These are phyloP conservation scores for Tetrapedia diversipes DNA, from an alignment of 2,888 invertebrate species.

Conservation along the genomic window DNA sequence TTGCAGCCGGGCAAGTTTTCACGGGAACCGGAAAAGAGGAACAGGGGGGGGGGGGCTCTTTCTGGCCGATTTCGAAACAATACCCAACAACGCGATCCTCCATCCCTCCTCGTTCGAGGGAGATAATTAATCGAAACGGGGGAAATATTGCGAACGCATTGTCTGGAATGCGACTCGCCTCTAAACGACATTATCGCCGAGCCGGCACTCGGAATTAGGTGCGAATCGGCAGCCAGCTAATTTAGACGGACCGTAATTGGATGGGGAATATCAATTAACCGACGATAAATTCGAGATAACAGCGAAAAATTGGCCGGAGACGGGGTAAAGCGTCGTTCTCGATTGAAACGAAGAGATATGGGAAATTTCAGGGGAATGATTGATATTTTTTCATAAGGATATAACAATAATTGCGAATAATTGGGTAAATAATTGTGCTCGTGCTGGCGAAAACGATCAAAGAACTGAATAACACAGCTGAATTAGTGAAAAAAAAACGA, in stretches of 20 bases:
- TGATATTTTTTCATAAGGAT: too few species aligned
- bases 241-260: slow-evolving; percentile 1
- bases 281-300: slow-evolving; percentile 2
- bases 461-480: too few species aligned
- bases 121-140: slow-evolving; percentile 44
- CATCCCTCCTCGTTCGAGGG: too few species aligned
- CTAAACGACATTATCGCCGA: slow-evolving; percentile 12
- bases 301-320: not conserved
- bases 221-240: not conserved
- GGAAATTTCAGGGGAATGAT: too few species aligned
- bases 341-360: too few species aligned
- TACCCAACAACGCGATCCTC: slow-evolving; percentile 27
- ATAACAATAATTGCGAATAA: too few species aligned
- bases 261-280: slow-evolving; percentile 5
- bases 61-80: slow-evolving; percentile 35
- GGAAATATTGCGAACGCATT: slow-evolving; percentile 35
- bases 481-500: too few species aligned
- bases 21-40: slow-evolving; percentile 11
- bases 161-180: slow-evolving; percentile 7
- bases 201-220: slow-evolving; percentile 5
- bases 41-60: not conserved
- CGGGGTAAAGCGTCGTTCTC: too few species aligned
- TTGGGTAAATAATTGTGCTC: too few species aligned
- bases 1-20: slow-evolving; percentile 22
- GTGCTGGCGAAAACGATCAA: too few species aligned